Conservation (phyloP, 2,797 vertebrate genomes). For the Diceros bicornis region DNA sequence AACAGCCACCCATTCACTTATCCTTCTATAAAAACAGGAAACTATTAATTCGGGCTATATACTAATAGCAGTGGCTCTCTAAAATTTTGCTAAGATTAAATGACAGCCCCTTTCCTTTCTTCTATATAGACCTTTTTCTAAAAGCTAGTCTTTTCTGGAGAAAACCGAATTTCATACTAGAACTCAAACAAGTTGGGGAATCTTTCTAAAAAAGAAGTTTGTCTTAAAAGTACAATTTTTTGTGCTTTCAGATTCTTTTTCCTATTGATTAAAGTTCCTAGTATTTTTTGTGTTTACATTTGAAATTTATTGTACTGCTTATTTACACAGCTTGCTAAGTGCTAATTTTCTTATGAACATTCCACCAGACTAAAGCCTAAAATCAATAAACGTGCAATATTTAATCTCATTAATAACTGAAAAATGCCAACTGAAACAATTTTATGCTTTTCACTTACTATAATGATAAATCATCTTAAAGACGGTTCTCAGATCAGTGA, state of each 20-base stretch:
- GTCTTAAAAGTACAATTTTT: background rate
- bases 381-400: background rate
- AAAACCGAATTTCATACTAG: constrained; percentile 45
- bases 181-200: constrained; percentile 8
- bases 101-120: background rate
- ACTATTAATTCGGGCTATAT: constrained; percentile 15
- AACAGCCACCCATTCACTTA: background rate
- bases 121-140: background rate
- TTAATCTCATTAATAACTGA: constrained; percentile 22
- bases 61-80: constrained; percentile 18
- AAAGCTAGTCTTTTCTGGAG: background rate
- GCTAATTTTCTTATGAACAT: constrained; percentile 39
- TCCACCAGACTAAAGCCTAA: constrained; percentile 11
- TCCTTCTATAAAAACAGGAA: background rate
- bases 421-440: constrained; percentile 47
- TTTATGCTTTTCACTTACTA: constrained; percentile 20
- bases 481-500: background rate
- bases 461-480: background rate
- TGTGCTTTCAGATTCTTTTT: constrained; percentile 43
- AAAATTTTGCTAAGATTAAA: constrained; percentile 5
- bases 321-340: background rate
- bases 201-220: background rate
- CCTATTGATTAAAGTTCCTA: background rate
- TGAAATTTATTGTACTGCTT: constrained; percentile 19
- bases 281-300: constrained; percentile 7